A percentile compares a stretch with the other conserved stretches of the same genome.
Conservation (phyloP, 2,888 invertebrate species). For the Limnephilus lunatus region DNA sequence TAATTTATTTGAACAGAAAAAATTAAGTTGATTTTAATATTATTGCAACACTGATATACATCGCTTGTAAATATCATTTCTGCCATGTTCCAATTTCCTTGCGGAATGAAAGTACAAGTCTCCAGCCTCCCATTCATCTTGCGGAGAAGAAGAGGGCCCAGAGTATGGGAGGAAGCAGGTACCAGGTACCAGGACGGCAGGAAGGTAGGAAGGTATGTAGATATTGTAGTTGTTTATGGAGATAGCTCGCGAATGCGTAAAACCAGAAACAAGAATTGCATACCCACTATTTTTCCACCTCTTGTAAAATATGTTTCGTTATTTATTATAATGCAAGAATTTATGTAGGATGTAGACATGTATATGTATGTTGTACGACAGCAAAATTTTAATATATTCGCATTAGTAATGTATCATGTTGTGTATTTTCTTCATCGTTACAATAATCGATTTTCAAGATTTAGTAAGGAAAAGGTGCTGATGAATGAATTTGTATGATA, state of each 20-base stretch:
- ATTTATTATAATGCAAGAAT: background rate
- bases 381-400: background rate
- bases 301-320: background rate
- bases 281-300: background rate
- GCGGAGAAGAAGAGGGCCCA: background rate
- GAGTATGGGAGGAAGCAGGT: background rate
- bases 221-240: conserved; percentile 19
- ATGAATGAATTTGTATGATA: no score
- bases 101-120: conserved; percentile 25
- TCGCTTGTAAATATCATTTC: conserved; percentile 23
- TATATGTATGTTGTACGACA: background rate
- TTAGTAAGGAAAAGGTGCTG: no score
- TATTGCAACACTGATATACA: conserved; percentile 11
- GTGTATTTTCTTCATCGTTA: background rate
- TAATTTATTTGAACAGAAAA: conserved; percentile 36
- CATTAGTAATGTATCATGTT: background rate
- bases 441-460: background rate
- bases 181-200: no score
- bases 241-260: conserved; percentile 1
- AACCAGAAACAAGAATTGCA: conserved; percentile 24
- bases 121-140: conserved; percentile 39
- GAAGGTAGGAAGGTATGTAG: background rate
- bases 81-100: conserved; percentile 41
- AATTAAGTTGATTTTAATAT: conserved; percentile 20
- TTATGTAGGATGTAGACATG: background rate